These are phyloP conservation scores for Hapalemur alaotrensis DNA, from an alignment of 2,797 vertebrate species.

Conservation along the genomic window DNA sequence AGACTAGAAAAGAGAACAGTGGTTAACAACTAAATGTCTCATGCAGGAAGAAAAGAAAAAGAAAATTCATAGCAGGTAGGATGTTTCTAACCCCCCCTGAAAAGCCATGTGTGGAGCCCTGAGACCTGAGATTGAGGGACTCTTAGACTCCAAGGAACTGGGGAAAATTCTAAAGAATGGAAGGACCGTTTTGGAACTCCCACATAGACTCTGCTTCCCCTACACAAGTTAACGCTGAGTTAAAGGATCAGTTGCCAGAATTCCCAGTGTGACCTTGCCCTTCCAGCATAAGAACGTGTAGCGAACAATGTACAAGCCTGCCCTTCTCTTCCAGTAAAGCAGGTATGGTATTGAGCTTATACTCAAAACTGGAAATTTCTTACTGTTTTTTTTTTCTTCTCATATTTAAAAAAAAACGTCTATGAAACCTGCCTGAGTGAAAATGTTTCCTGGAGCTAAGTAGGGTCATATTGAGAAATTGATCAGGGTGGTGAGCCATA, in stretches of 20 bases:
- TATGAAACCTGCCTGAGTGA: not conserved
- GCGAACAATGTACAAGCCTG: fast-evolving
- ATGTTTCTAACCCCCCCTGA: not conserved
- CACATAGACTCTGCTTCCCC: not conserved
- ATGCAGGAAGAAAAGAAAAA: not conserved
- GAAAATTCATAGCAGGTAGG: not conserved
- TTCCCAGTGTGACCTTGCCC: not conserved
- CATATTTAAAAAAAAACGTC: not conserved
- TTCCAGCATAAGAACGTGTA: not conserved
- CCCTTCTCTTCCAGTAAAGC: not conserved
- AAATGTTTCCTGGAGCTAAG: not conserved
- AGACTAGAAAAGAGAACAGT: not conserved
- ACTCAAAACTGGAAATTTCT: not conserved
- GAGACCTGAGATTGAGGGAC: not conserved
- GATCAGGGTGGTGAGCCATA: not conserved
- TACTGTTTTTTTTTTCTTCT: not conserved
- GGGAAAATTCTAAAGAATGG: not conserved
- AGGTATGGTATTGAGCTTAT: not conserved
- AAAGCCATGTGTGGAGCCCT: not conserved
- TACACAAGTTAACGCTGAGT: not conserved
- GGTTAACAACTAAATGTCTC: not conserved
- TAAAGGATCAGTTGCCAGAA: not conserved
- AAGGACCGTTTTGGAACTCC: not conserved
- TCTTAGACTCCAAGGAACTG: not conserved
- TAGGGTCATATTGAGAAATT: not conserved